phyloP scores from a whole-genome alignment of 2,888 invertebrate genomes.

The Fabriciana adippe region DNA sequence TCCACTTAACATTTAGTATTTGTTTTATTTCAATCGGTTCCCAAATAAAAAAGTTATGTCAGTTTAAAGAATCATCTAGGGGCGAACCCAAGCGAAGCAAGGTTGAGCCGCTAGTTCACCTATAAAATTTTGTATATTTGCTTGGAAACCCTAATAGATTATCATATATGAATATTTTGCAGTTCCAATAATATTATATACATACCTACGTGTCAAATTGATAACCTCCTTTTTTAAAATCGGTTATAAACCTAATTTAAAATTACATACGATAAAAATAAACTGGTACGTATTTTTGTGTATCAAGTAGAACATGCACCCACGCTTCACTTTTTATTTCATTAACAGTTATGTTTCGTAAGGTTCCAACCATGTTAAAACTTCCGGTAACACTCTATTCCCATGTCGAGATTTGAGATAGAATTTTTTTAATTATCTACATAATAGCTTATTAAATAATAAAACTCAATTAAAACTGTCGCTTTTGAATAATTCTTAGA shows the following conservation, averaged over 20 bases:
- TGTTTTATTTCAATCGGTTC: too few relatives aligned
- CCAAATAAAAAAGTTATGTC: too few relatives aligned
- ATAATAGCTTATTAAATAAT: constrained; percentile 21
- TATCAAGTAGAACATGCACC: constrained; percentile 7
- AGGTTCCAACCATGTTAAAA: constrained; percentile 6
- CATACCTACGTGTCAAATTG: too few relatives aligned
- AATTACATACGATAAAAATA: background rate
- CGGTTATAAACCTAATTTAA: constrained; percentile 6
- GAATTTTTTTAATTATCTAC: constrained; percentile 16
- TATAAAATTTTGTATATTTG: too few relatives aligned
- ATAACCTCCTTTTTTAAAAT: too few relatives aligned
- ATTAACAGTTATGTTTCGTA: constrained; percentile 15
- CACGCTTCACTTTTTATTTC: constrained; percentile 15
- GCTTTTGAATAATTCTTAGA: background rate
- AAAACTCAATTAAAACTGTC: background rate
- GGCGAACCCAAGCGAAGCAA: too few relatives aligned
- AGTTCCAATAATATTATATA: too few relatives aligned
- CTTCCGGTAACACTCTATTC: constrained; percentile 30
- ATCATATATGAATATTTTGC: too few relatives aligned
- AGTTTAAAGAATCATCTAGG: too few relatives aligned
- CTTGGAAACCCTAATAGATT: too few relatives aligned
- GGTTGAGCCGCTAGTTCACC: too few relatives aligned
- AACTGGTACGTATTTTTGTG: background rate
- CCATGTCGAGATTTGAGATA: constrained; percentile 29
- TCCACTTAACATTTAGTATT: too few relatives aligned